A percentile compares a stretch with the other conserved stretches of the same genome.
Evolutionary conservation across 1,140 invertebrate species (phyloP).

Genomic region (Colletes latitarsis): DNA sequence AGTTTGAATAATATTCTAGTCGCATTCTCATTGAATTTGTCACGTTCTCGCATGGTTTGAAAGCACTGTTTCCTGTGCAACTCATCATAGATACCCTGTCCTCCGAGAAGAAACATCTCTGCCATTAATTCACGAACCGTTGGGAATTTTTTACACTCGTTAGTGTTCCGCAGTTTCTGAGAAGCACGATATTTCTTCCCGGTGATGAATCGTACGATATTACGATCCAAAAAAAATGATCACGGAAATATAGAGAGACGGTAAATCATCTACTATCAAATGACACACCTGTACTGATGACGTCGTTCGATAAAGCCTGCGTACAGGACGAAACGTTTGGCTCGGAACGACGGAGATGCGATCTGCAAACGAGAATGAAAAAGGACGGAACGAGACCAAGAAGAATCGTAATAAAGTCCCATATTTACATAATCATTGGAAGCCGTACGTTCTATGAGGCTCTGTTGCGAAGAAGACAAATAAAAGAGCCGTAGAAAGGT

Average conservation of each 20-base stretch:
- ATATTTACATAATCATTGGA: slow-evolving; percentile 8
- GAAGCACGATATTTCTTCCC: background rate
- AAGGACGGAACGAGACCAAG: background rate
- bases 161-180: background rate
- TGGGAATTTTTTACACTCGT: slow-evolving; percentile 6
- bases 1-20: no score
- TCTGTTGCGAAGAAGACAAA: background rate
- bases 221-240: slow-evolving; percentile 13
- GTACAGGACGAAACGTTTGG: background rate
- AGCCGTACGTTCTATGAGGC: background rate
- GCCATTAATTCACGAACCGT: slow-evolving; percentile 9
- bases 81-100: background rate
- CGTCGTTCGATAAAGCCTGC: background rate
- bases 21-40: no score
- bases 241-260: background rate
- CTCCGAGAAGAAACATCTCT: background rate
- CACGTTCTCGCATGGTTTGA: no score
- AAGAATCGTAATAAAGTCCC: slow-evolving; percentile 13
- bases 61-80: background rate
- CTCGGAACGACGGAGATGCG: background rate
- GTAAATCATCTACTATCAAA: background rate
- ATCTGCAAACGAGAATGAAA: background rate
- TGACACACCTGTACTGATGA: background rate
- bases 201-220: slow-evolving; percentile 16
- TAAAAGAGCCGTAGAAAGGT: background rate